Percentiles rank a stretch among this genome's conserved stretches.
Conservation (phyloP, 2,113 vertebrate genomes). For the Elanus axillaris region DNA sequence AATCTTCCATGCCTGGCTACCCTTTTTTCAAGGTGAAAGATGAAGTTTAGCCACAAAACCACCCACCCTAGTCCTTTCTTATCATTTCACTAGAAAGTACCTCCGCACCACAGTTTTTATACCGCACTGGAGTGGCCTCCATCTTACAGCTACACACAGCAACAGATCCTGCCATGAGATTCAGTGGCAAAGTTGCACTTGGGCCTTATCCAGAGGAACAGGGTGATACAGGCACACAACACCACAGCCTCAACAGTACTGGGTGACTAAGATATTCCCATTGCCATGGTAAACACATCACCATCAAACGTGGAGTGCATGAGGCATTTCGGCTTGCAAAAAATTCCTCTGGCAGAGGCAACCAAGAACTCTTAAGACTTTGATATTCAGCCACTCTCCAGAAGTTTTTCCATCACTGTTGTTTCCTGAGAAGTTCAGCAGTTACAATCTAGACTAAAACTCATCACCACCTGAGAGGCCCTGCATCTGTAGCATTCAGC, state of each 20-base stretch:
- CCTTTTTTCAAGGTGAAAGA: not conserved
- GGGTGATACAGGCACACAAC: not conserved
- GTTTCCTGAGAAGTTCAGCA: not conserved
- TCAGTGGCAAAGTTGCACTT: not conserved
- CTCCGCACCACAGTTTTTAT: not conserved
- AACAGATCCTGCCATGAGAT: not conserved
- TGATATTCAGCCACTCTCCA: not conserved
- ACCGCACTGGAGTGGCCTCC: not conserved
- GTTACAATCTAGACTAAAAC: not conserved
- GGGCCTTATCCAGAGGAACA: not conserved
- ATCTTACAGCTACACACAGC: not conserved
- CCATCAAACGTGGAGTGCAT: not conserved
- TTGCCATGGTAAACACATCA: not conserved
- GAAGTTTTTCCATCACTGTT: not conserved
- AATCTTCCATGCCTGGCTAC: not conserved
- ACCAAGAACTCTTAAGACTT: not conserved
- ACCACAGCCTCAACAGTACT: not conserved
- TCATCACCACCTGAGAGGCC: not conserved
- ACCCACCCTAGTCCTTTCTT: not conserved
- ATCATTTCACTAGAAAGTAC: not conserved
- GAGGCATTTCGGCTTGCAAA: not conserved
- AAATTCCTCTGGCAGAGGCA: not conserved
- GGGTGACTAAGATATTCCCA: not conserved
- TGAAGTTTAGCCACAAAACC: not conserved
- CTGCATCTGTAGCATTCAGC: not conserved